phyloP scores from a whole-genome alignment of 2,888 invertebrate genomes.

The Tuta absoluta region DNA sequence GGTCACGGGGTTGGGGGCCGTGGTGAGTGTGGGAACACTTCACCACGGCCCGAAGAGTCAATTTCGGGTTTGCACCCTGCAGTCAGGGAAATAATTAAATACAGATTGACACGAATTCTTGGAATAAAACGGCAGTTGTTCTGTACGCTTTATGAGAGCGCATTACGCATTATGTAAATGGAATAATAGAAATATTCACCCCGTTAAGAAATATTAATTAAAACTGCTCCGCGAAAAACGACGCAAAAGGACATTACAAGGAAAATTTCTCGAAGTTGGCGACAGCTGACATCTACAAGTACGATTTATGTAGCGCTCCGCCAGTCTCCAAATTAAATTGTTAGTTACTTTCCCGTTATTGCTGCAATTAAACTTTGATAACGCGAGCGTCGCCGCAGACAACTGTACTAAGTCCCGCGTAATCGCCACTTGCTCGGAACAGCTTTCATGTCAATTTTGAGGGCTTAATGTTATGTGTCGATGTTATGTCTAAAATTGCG shows the following conservation, averaged over 20 bases:
- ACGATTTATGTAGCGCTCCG: constrained; percentile 71
- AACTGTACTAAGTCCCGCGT: constrained; percentile 34
- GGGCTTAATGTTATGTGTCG: constrained; percentile 26
- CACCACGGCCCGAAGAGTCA: no score
- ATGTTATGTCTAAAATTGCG: constrained; percentile 19
- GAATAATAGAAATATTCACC: constrained; percentile 47
- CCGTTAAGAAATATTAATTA: constrained; percentile 76
- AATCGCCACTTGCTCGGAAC: constrained; percentile 29
- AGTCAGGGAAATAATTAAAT: constrained; percentile 25
- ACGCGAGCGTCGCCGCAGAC: constrained; percentile 52
- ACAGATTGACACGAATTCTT: constrained; percentile 12
- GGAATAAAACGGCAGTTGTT: constrained; percentile 35
- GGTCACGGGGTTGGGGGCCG: no score
- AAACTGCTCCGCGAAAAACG: constrained; percentile 74
- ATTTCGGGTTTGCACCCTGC: no score
- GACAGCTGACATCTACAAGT: constrained; percentile 79
- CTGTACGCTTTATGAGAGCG: constrained; percentile 33
- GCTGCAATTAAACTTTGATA: constrained; percentile 73
- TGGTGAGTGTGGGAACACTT: no score
- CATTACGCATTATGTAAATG: constrained; percentile 38
- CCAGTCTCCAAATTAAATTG: constrained; percentile 73
- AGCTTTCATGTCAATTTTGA: constrained; percentile 25
- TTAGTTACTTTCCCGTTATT: constrained; percentile 73
- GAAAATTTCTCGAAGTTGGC: constrained; percentile 73
- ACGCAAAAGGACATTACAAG: constrained; percentile 74